A percentile compares a stretch with the other conserved stretches of the same genome.
Conservation (phyloP, 2,888 invertebrate genomes). For the Anoncus sp. region DNA sequence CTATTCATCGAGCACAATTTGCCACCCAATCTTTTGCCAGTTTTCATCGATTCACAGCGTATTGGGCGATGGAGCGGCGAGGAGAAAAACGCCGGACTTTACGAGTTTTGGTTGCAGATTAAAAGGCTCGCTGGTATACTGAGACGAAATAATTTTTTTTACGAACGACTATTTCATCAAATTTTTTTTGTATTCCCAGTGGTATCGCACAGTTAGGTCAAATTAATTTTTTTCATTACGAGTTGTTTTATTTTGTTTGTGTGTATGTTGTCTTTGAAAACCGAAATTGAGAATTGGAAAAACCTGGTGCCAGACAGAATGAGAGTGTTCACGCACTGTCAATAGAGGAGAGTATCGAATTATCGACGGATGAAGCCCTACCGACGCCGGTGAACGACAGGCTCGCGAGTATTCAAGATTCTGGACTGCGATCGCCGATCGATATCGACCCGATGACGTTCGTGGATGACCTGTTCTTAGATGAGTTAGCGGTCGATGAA, state of each 20-base stretch:
- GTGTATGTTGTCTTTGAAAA: not conserved
- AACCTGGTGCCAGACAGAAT: not conserved
- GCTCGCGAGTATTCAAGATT: not conserved
- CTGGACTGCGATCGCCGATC: not conserved
- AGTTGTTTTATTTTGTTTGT: not conserved
- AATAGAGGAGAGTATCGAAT: not conserved
- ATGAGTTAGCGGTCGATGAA: not conserved
- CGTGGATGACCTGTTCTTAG: not conserved
- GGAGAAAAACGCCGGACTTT: conserved; percentile 11
- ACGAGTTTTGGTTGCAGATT: conserved; percentile 17
- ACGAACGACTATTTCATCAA: not conserved
- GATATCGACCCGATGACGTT: not conserved
- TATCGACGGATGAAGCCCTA: no score
- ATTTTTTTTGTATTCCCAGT: conserved; percentile 11
- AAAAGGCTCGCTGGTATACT: conserved; percentile 16
- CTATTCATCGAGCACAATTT: conserved; percentile 15
- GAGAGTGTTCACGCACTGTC: not conserved
- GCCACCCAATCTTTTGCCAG: not conserved
- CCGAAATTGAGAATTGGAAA: not conserved
- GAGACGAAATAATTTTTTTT: conserved; percentile 12
- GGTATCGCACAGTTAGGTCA: conserved; percentile 11
- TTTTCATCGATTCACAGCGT: conserved; percentile 4
- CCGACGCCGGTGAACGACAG: not conserved
- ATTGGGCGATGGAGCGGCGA: conserved; percentile 17
- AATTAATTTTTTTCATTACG: conserved; percentile 3